Percentiles rank a stretch among this genome's conserved stretches.
phyloP scores from a whole-genome alignment of 1,140 invertebrate species.

The Adelges cooleyi region DNA sequence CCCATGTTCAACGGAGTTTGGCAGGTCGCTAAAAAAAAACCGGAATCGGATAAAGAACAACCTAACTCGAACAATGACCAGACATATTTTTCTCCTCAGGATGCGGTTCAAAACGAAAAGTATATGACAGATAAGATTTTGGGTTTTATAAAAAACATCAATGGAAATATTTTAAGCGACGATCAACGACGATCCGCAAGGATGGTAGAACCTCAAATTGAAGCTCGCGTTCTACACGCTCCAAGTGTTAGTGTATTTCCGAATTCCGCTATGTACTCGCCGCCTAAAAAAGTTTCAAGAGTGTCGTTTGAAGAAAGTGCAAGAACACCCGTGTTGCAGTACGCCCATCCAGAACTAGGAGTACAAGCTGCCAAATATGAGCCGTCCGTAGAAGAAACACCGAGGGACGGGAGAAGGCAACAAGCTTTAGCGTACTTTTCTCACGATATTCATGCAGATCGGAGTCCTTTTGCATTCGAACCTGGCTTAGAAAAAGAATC shows the following conservation, averaged over 20 bases:
- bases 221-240: conserved; percentile 55
- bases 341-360: conserved; percentile 63
- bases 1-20: conserved; percentile 15
- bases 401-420: conserved; percentile 34
- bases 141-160: conserved; percentile 52
- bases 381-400: conserved; percentile 38
- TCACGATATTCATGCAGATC: conserved; percentile 38
- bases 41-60: not conserved
- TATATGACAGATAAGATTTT: conserved; percentile 36
- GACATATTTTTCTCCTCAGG: not conserved
- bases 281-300: conserved; percentile 39
- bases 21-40: conserved; percentile 16
- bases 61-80: not conserved
- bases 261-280: conserved; percentile 48
- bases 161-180: conserved; percentile 39
- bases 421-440: conserved; percentile 35
- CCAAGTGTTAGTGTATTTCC: conserved; percentile 50
- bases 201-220: conserved; percentile 41
- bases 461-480: conserved; percentile 38
- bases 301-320: conserved; percentile 53
- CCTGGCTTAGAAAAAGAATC: conserved; percentile 35
- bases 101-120: conserved; percentile 29
- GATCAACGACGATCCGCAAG: not conserved
- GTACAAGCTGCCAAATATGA: conserved; percentile 53
- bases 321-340: conserved; percentile 58